phyloP scores from a whole-genome alignment of 1,140 invertebrate species.

The Ceratina australensis region DNA sequence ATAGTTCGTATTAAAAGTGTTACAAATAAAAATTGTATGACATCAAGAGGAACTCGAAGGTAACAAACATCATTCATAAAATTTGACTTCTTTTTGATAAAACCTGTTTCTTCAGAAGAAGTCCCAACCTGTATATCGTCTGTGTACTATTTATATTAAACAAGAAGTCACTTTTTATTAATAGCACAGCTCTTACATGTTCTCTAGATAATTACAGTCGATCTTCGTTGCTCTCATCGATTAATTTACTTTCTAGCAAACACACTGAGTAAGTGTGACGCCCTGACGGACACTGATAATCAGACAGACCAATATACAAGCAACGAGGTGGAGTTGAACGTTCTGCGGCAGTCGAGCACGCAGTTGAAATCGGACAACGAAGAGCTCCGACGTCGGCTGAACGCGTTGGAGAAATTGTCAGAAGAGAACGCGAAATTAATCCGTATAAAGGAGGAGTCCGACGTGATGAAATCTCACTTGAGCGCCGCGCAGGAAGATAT shows the following conservation, averaged over 20 bases:
- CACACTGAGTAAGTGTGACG: slow-evolving; percentile 44
- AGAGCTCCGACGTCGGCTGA: slow-evolving; percentile 82
- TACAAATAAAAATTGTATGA: too few relatives aligned
- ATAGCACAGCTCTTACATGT: slow-evolving; percentile 32
- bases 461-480: slow-evolving; percentile 81
- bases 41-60: too few relatives aligned
- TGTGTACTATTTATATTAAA: slow-evolving; percentile 17
- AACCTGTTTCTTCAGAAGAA: too few relatives aligned
- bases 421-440: slow-evolving; percentile 82
- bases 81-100: too few relatives aligned
- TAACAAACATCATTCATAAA: too few relatives aligned
- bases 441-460: slow-evolving; percentile 83
- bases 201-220: slow-evolving; percentile 6
- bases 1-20: too few relatives aligned
- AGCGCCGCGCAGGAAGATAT: slow-evolving; percentile 87
- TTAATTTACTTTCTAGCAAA: slow-evolving; percentile 61
- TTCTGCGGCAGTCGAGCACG: slow-evolving; percentile 78
- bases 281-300: slow-evolving; percentile 50
- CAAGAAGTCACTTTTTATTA: slow-evolving; percentile 17
- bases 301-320: slow-evolving; percentile 66
- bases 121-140: neutral
- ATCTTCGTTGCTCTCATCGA: slow-evolving; percentile 13
- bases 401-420: slow-evolving; percentile 82
- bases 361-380: slow-evolving; percentile 84
- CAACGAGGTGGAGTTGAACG: slow-evolving; percentile 77